Evolutionary conservation across 1,140 invertebrate genomes (phyloP), one percentile per base, ranked within the genome.

Genomic region (Dolichoris vasculosae): DNA sequence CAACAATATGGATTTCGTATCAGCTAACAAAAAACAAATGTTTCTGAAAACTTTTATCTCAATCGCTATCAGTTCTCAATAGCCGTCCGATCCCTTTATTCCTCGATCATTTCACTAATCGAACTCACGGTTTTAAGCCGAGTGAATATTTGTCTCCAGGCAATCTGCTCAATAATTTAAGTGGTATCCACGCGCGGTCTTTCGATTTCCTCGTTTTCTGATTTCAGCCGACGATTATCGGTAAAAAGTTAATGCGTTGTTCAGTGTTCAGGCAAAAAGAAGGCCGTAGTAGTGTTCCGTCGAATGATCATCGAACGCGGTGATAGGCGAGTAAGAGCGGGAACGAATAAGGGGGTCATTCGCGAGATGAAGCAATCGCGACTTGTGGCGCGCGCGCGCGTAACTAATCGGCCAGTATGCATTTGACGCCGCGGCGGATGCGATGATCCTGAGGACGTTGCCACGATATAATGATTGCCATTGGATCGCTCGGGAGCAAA

Each of bases 401-500:
- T 75, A 75, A 75, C 71, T 48, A 48, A 75, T 75, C 43, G 40
- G 43, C 43, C 23, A n/a, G 71, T n/a, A 20, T 30, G 71, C 71
- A 46, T 48, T 43, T 75, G 30, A 69, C 67, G 67, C 67, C 32
- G 30, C 32, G 67, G 67, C 32, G n/a, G 30, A 51, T 51, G 48
- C 23, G 23, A 6, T 26, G 55, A 59, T 59, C 55, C 55, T 26
- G 55, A 26, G 55, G 55, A 59, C 51, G 51, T 2, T 2, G 51
- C 8, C 26, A 32, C 1, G 67, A 69, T 38, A 30, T 69, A 43
- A 73, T 43, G 6, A 73, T 73, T 71, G 67, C 1, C 32, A 71
- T 8, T 26, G 69, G 69, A 73, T 73, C 67, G 69, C 69, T 73
- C 69, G 20, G 69, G 38, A 43, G 38, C 38, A 73, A 73, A 73